Percentiles rank a stretch among this genome's conserved stretches.
Conservation (phyloP, 2,797 vertebrate genomes). For the Chrosomus eos region DNA sequence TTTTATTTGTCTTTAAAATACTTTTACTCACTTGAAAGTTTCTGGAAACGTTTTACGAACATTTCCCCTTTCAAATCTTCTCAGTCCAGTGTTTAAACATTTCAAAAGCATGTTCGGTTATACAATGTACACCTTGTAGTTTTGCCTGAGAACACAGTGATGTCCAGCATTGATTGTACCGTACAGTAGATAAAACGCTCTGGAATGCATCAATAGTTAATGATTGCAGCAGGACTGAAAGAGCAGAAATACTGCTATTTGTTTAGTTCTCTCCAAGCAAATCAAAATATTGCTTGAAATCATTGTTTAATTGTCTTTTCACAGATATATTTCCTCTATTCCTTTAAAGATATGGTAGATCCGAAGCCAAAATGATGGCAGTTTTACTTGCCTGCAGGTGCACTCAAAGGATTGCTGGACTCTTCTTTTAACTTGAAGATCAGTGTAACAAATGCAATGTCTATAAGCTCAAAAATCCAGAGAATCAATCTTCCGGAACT, state of each 20-base stretch:
- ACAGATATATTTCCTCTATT: background rate
- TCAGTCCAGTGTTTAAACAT: background rate
- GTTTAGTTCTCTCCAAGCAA: background rate
- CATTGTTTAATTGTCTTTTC: background rate
- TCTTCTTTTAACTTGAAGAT: background rate
- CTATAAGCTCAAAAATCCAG: background rate
- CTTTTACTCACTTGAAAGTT: background rate
- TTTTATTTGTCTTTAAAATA: background rate
- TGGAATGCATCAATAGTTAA: slow-evolving; percentile 45
- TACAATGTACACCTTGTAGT: background rate
- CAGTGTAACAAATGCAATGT: background rate
- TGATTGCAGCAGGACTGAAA: slow-evolving; percentile 25
- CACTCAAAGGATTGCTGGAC: background rate
- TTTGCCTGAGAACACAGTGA: background rate
- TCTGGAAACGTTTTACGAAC: background rate
- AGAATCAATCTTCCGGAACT: background rate
- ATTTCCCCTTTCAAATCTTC: background rate
- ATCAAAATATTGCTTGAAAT: background rate
- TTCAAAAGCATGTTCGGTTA: background rate
- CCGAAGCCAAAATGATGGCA: background rate
- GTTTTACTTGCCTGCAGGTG: slow-evolving; percentile 22
- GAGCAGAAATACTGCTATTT: background rate
- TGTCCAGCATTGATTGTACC: background rate
- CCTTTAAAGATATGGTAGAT: background rate
- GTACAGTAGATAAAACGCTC: slow-evolving; percentile 19